Evolutionary conservation across 2,888 invertebrate species (phyloP).

Genomic region (Torymus tubicola): DNA sequence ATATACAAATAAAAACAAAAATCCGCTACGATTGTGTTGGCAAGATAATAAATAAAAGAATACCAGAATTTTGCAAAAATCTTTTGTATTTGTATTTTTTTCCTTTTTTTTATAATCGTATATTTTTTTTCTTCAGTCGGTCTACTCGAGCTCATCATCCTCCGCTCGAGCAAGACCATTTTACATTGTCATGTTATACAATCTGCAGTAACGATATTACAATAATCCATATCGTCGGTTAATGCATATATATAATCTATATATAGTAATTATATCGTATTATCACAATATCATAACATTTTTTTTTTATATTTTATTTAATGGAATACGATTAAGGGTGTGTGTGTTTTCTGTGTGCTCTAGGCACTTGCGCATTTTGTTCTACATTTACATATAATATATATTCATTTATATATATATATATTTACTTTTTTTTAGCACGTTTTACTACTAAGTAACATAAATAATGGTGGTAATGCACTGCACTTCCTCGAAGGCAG

Average conservation of each 20-base stretch:
- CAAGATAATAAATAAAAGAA: slow-evolving; percentile 54
- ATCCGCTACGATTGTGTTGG: slow-evolving; percentile 53
- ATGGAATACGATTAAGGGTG: slow-evolving; percentile 68
- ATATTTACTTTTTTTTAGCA: slow-evolving; percentile 38
- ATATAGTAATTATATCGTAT: slow-evolving; percentile 66
- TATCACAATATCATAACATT: slow-evolving; percentile 71
- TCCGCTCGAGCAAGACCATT: slow-evolving; percentile 50
- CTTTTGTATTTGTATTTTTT: slow-evolving; percentile 54
- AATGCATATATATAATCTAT: slow-evolving; percentile 54
- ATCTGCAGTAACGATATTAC: slow-evolving; percentile 57
- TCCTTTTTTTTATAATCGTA: slow-evolving; percentile 21
- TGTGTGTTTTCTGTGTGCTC: no score
- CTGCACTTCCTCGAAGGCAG: slow-evolving; percentile 52
- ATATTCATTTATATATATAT: slow-evolving; percentile 7
- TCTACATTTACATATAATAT: slow-evolving; percentile 44
- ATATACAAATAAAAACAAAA: background rate
- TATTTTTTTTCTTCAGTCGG: slow-evolving; percentile 53
- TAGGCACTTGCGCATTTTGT: slow-evolving; percentile 41
- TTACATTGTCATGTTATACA: slow-evolving; percentile 58
- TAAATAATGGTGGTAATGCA: slow-evolving; percentile 52
- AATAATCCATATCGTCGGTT: slow-evolving; percentile 62
- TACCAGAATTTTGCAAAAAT: slow-evolving; percentile 58
- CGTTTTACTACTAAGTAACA: slow-evolving; percentile 42
- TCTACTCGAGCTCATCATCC: slow-evolving; percentile 28
- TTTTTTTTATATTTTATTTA: slow-evolving; percentile 58